Evolutionary conservation across 2,113 vertebrate species (phyloP).

Genomic region (Lycocorax pyrrhopterus): DNA sequence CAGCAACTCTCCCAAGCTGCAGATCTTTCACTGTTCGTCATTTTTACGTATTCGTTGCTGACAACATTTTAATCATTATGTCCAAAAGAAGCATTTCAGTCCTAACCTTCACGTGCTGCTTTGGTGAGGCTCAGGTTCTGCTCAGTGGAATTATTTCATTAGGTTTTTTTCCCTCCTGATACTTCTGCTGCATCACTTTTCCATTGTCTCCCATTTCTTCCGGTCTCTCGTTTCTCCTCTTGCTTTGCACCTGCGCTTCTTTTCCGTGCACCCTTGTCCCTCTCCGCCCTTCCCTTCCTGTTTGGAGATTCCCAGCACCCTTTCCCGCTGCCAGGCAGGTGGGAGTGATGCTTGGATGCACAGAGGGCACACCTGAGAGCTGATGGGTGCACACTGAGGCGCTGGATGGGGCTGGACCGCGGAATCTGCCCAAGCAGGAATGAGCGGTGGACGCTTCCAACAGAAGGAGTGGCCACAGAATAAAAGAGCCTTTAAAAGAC

Average conservation of each 20-base stretch:
- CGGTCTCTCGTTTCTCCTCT: neutral
- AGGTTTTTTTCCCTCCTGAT: too few relatives aligned
- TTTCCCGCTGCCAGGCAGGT: neutral
- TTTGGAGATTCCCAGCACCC: neutral
- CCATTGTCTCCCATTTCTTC: neutral
- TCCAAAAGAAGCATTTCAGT: neutral
- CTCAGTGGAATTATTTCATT: neutral
- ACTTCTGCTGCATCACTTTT: neutral
- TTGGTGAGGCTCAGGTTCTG: neutral
- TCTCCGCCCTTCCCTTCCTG: neutral
- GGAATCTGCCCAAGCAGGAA: rapidly evolving
- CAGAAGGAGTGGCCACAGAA: neutral
- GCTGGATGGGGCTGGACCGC: neutral
- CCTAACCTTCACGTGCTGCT: neutral
- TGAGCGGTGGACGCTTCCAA: neutral
- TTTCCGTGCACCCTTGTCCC: neutral
- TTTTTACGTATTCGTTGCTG: neutral
- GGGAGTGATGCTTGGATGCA: neutral
- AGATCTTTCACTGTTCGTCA: neutral
- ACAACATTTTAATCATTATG: neutral
- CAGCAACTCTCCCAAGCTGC: neutral
- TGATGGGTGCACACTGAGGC: neutral
- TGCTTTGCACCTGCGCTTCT: neutral
- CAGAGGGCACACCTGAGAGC: neutral
- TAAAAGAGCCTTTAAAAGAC: neutral